phyloP scores from a whole-genome alignment of 2,113 vertebrate species.

The Calonectris borealis region DNA sequence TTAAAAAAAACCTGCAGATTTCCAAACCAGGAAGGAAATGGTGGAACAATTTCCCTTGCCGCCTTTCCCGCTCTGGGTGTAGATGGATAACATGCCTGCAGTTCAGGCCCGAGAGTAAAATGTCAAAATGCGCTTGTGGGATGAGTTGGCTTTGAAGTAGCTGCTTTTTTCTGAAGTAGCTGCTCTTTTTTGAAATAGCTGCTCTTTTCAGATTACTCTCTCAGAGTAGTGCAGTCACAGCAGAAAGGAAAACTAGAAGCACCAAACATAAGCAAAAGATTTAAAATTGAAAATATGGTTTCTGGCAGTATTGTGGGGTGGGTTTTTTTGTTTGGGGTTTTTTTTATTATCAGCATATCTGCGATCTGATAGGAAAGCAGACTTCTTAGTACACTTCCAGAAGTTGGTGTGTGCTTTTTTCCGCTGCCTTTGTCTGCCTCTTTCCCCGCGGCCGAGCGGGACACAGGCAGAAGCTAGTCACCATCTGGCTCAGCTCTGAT shows the following conservation, averaged over 20 bases:
- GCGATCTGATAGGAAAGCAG: neutral
- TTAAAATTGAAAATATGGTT: neutral
- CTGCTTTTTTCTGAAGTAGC: neutral
- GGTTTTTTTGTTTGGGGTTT: neutral
- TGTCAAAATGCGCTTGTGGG: neutral
- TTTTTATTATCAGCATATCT: neutral
- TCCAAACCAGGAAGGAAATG: neutral
- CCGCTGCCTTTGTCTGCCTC: neutral
- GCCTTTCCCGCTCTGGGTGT: neutral
- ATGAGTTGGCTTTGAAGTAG: neutral
- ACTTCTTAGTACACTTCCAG: neutral
- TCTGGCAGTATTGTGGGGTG: neutral
- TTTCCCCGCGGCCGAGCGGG: fast-evolving
- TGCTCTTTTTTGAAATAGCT: neutral
- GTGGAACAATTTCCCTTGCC: neutral
- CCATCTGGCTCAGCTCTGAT: neutral
- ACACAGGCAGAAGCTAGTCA: neutral
- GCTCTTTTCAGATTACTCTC: neutral
- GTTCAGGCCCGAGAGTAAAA: neutral
- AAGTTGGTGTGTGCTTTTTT: neutral
- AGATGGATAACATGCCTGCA: neutral
- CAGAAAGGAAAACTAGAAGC: neutral
- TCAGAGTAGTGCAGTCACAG: neutral
- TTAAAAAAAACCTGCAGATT: neutral
- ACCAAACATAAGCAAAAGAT: neutral